phyloP scores from a whole-genome alignment of 1,140 invertebrate genomes.

The Drosophila bipectinata region DNA sequence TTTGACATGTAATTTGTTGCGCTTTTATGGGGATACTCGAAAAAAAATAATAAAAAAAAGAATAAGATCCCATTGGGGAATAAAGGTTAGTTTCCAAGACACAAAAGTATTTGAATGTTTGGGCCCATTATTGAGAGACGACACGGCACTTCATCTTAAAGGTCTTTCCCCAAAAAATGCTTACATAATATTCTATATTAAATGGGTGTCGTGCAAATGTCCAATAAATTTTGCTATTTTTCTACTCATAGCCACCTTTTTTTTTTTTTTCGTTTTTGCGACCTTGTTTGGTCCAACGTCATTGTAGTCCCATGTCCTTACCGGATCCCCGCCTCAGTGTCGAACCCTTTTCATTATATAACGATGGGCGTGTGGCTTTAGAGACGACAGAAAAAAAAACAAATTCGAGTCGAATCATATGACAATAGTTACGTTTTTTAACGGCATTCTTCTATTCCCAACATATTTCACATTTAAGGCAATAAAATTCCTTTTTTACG shows the following conservation, averaged over 20 bases:
- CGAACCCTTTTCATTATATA: conserved; percentile 76
- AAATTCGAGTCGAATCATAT: conserved; percentile 60
- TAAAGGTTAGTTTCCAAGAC: conserved; percentile 43
- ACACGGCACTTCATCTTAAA: too few species aligned
- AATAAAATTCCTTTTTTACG: conserved; percentile 74
- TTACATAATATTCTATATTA: conserved; percentile 40
- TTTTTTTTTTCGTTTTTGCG: too few species aligned
- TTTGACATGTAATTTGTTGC: conserved; percentile 80
- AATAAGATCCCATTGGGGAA: conserved; percentile 6
- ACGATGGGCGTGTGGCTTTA: conserved; percentile 22
- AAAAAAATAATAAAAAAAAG: not conserved
- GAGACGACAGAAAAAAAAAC: not conserved
- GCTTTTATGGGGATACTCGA: conserved; percentile 35
- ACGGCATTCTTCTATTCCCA: conserved; percentile 26
- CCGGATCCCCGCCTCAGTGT: conserved; percentile 28
- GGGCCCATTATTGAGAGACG: too few species aligned
- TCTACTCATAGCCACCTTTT: conserved; percentile 71
- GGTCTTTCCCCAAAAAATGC: not conserved
- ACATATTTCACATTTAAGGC: conserved; percentile 33
- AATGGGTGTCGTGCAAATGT: conserved; percentile 80
- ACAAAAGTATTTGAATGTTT: too few species aligned
- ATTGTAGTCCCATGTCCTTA: conserved; percentile 63
- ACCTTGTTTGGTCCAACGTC: conserved; percentile 17
- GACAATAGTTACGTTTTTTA: conserved; percentile 69
- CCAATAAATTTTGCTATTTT: conserved; percentile 82